These are phyloP conservation scores for Apodemia duryi DNA, from an alignment of 2,888 invertebrate species.

Conservation along the genomic window DNA sequence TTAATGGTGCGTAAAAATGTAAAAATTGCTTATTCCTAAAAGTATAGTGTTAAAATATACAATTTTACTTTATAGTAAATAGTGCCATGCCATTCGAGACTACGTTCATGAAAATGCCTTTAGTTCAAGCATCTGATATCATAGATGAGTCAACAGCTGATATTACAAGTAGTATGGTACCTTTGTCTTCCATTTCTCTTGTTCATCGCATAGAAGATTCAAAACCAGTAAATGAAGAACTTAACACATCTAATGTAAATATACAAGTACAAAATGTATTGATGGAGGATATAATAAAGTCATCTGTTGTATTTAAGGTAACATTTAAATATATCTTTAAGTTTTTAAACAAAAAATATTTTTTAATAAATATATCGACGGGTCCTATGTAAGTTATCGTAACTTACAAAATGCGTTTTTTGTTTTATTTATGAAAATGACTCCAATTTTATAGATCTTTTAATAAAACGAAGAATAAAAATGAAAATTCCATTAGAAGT, in stretches of 20 bases:
- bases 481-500: no score
- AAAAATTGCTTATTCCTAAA: no score
- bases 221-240: neutral
- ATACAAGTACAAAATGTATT: slow-evolving; percentile 21
- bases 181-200: slow-evolving; percentile 35
- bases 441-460: no score
- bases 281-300: slow-evolving; percentile 24
- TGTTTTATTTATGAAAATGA: no score
- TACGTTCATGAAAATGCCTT: neutral
- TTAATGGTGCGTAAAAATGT: no score
- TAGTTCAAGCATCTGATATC: neutral
- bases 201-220: slow-evolving; percentile 23
- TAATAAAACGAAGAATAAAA: no score
- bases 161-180: slow-evolving; percentile 34
- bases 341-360: neutral
- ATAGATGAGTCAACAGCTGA: slow-evolving; percentile 36
- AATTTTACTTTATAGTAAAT: slow-evolving; percentile 2
- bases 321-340: neutral
- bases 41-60: neutral
- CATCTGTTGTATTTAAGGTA: slow-evolving; percentile 31
- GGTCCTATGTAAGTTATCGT: no score
- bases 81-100: neutral
- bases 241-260: slow-evolving; percentile 16
- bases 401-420: no score
- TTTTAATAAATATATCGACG: no score